Evolutionary conservation across 2,113 vertebrate species (phyloP).

Genomic region (Zootoca vivipara): DNA sequence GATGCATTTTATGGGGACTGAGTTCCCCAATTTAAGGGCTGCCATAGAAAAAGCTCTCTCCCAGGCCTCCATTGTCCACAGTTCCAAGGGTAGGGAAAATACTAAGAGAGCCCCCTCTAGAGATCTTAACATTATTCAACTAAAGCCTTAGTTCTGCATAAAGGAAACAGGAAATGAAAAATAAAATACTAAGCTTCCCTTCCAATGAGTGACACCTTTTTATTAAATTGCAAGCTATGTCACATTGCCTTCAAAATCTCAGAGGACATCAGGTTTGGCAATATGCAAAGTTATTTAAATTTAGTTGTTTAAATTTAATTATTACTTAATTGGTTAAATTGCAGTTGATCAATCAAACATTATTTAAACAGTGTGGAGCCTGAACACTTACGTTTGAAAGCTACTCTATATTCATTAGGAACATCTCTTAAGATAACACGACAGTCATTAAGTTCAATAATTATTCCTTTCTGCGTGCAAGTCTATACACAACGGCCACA

Average conservation of each 20-base stretch:
- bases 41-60: too few species aligned
- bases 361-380: constrained; percentile 25
- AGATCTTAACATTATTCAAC: too few species aligned
- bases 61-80: too few species aligned
- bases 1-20: too few species aligned
- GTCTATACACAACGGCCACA: not conserved
- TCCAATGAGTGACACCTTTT: not conserved
- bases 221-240: not conserved
- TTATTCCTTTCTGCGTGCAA: not conserved
- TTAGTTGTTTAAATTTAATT: constrained; percentile 9
- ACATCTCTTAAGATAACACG: not conserved
- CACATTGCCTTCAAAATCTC: not conserved
- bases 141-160: not conserved
- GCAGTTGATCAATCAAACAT: not conserved
- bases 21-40: too few species aligned
- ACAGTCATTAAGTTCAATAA: not conserved
- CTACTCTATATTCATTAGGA: not conserved
- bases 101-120: too few species aligned
- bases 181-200: not conserved
- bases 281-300: constrained; percentile 4
- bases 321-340: not conserved
- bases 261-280: not conserved
- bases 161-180: not conserved
- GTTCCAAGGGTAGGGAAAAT: too few species aligned
- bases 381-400: not conserved